Percentiles rank a stretch among this genome's conserved stretches.
Evolutionary conservation across 2,888 invertebrate species (phyloP).

Genomic region (Rhamphomyia laevipes): DNA sequence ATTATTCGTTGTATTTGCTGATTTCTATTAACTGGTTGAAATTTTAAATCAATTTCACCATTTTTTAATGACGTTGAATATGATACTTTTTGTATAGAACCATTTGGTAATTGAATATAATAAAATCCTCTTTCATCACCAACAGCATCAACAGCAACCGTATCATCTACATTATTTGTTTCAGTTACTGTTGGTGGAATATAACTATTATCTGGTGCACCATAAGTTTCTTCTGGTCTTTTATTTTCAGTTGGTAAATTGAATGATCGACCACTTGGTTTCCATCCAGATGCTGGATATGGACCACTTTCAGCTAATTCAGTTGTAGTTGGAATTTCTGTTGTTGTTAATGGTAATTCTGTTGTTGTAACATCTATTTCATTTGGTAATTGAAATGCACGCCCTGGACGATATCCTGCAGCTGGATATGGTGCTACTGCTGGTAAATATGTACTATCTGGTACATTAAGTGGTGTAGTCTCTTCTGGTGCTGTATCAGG

Average conservation of each 20-base stretch:
- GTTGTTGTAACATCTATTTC: not conserved
- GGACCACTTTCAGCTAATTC: not conserved
- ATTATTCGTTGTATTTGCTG: not conserved
- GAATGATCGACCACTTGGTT: not conserved
- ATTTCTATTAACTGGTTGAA: not conserved
- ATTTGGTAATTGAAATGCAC: not conserved
- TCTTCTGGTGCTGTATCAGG: too few relatives aligned
- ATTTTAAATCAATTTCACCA: not conserved
- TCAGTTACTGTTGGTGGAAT: not conserved
- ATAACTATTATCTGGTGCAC: not conserved
- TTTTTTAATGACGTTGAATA: not conserved
- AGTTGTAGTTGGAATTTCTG: not conserved
- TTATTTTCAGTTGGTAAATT: not conserved
- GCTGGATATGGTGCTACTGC: not conserved
- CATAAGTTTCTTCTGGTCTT: not conserved
- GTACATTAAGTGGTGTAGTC: not conserved
- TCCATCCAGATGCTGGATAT: not conserved
- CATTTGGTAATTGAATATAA: conserved; percentile 1
- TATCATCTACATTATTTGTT: not conserved
- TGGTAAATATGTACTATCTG: not conserved
- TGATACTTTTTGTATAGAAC: not conserved
- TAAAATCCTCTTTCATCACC: not conserved
- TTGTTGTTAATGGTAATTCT: not conserved
- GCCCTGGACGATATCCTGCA: not conserved
- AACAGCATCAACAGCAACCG: too few relatives aligned